Evolutionary conservation across 2,113 vertebrate genomes (phyloP).

Genomic region (Australoheros scitulus): DNA sequence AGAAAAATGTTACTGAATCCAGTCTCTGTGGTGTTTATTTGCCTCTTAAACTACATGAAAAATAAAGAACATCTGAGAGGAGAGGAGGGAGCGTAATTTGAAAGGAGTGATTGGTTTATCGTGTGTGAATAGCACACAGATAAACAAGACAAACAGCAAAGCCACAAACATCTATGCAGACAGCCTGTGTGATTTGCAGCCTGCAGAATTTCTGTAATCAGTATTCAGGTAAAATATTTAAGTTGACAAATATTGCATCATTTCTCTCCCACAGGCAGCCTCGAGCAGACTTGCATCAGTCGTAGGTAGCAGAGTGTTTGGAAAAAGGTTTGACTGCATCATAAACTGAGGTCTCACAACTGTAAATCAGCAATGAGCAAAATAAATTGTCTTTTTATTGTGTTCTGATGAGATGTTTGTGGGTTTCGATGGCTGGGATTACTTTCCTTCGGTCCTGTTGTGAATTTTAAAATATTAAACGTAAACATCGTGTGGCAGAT

Average conservation of each 20-base stretch:
- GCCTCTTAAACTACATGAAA: background rate
- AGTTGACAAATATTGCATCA: constrained; percentile 18
- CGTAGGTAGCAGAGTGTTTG: background rate
- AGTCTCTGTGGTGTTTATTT: background rate
- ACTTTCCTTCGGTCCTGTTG: background rate
- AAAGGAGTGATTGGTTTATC: background rate
- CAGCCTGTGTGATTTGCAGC: constrained; percentile 18
- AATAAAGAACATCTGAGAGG: constrained; percentile 2
- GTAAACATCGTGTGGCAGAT: constrained; percentile 32
- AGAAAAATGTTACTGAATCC: background rate
- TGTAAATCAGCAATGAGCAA: background rate
- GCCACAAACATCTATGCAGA: background rate
- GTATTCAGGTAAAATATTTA: constrained; percentile 33
- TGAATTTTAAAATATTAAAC: constrained; percentile 9
- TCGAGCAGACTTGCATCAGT: background rate
- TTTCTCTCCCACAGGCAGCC: background rate
- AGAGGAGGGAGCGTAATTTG: background rate
- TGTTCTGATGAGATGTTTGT: background rate
- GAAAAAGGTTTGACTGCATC: background rate
- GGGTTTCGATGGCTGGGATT: background rate
- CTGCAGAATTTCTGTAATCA: constrained; percentile 20
- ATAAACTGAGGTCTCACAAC: background rate
- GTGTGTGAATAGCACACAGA: background rate
- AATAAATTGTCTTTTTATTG: background rate
- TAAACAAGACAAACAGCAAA: constrained; percentile 1